These are phyloP conservation scores for Hemiprocne comata DNA, from an alignment of 2,113 vertebrate genomes.

Conservation along the genomic window DNA sequence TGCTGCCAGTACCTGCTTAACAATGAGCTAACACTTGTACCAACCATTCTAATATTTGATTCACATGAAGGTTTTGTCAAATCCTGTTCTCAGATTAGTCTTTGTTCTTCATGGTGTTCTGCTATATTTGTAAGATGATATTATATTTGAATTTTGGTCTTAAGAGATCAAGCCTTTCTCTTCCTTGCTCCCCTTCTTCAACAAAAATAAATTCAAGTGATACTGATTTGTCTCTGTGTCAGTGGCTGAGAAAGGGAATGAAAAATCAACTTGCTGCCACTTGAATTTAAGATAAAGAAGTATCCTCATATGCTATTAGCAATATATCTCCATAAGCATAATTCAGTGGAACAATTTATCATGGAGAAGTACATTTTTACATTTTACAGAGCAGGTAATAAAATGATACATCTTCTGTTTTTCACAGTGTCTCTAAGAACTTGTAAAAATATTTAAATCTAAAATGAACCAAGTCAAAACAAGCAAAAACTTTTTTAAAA, in stretches of 20 bases:
- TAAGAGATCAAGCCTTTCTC: not conserved
- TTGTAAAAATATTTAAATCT: not conserved
- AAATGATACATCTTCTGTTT: not conserved
- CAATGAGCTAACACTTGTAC: not conserved
- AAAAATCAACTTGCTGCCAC: not conserved
- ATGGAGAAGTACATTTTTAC: not conserved
- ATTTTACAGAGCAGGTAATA: not conserved
- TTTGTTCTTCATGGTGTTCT: not conserved
- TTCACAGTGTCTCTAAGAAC: not conserved
- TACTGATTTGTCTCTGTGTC: not conserved
- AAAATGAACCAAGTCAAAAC: not conserved
- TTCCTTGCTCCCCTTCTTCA: not conserved
- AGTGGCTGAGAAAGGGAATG: not conserved
- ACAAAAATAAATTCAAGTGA: not conserved
- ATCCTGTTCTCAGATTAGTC: not conserved
- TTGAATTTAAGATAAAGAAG: conserved; percentile 2
- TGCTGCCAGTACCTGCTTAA: not conserved
- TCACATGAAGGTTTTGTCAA: not conserved
- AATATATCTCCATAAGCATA: not conserved
- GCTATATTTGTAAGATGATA: not conserved
- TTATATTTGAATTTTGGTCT: not conserved
- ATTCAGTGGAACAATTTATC: not conserved
- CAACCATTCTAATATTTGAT: not conserved
- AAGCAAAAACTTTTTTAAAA: not conserved
- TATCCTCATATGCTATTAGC: not conserved